These are phyloP conservation scores for Drosophila grimshawi DNA, from an alignment of 1,140 invertebrate species.

Conservation along the genomic window DNA sequence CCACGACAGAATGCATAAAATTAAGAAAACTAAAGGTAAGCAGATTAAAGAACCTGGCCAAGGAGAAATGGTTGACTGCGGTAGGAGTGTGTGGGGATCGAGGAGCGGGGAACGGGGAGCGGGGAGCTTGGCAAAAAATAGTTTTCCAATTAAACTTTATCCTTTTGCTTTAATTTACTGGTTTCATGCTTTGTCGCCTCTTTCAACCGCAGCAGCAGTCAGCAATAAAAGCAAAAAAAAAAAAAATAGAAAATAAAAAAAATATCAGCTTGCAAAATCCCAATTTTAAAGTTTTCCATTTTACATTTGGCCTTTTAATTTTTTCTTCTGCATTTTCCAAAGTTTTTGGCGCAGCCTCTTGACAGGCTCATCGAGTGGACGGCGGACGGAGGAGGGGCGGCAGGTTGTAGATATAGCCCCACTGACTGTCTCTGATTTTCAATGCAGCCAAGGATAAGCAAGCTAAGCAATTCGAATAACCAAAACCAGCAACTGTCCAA, in stretches of 20 bases:
- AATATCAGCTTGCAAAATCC: conserved; percentile 56
- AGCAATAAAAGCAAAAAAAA: conserved; percentile 39
- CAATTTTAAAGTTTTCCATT: conserved; percentile 74
- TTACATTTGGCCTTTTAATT: conserved; percentile 51
- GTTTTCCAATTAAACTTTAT: conserved; percentile 85
- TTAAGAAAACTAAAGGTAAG: conserved; percentile 83
- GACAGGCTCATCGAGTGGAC: not conserved
- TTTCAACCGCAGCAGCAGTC: conserved; percentile 76
- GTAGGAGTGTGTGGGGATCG: not conserved
- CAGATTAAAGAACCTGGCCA: conserved; percentile 71
- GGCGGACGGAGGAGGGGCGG: not conserved
- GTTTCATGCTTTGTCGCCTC: conserved; percentile 84
- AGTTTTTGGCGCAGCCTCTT: conserved; percentile 35
- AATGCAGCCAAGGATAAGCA: conserved; percentile 43
- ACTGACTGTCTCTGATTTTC: conserved; percentile 35
- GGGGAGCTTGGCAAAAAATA: conserved; percentile 71
- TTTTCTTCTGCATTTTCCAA: conserved; percentile 62
- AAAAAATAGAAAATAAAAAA: conserved; percentile 1
- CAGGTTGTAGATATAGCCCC: not conserved
- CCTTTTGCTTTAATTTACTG: conserved; percentile 84
- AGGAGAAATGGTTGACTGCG: not conserved
- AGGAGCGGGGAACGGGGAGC: not conserved
- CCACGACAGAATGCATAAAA: conserved; percentile 77
- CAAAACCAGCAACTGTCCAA: conserved; percentile 14
- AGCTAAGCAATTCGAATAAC: conserved; percentile 16